Percentiles rank a stretch among this genome's conserved stretches.
phyloP scores from a whole-genome alignment of 2,888 invertebrate genomes.

The Tyria jacobaeae region DNA sequence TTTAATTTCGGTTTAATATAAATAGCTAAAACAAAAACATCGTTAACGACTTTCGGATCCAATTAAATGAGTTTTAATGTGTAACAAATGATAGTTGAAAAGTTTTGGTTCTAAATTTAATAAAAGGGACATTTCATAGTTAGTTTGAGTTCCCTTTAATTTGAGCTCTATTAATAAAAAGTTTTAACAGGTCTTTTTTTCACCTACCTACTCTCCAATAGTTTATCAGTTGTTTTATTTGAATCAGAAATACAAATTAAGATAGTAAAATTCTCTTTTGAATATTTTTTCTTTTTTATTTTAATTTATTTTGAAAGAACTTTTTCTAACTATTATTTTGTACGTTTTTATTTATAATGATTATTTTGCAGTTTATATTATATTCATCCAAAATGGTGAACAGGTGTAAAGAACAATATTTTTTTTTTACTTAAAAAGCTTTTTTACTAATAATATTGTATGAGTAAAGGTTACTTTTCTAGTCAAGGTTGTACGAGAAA shows the following conservation, averaged over 20 bases:
- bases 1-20: constrained; percentile 2
- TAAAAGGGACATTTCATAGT: constrained; percentile 30
- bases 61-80: constrained; percentile 48
- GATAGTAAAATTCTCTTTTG: neutral
- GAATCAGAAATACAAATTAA: neutral
- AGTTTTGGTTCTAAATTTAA: constrained; percentile 36
- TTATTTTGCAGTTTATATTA: too few species aligned
- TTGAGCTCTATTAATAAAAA: constrained; percentile 18
- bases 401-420: too few species aligned
- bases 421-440: too few species aligned
- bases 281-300: neutral
- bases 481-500: too few species aligned
- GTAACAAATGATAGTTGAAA: constrained; percentile 47
- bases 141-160: constrained; percentile 34
- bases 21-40: constrained; percentile 14
- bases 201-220: neutral
- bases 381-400: too few species aligned
- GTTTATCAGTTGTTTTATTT: neutral
- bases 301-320: neutral
- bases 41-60: constrained; percentile 33
- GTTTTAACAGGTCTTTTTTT: neutral
- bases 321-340: neutral
- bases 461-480: neutral
- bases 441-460: too few species aligned
- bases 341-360: too few species aligned